Evolutionary conservation across 2,797 vertebrate species (phyloP).

Genomic region (Anguilla marmorata): DNA sequence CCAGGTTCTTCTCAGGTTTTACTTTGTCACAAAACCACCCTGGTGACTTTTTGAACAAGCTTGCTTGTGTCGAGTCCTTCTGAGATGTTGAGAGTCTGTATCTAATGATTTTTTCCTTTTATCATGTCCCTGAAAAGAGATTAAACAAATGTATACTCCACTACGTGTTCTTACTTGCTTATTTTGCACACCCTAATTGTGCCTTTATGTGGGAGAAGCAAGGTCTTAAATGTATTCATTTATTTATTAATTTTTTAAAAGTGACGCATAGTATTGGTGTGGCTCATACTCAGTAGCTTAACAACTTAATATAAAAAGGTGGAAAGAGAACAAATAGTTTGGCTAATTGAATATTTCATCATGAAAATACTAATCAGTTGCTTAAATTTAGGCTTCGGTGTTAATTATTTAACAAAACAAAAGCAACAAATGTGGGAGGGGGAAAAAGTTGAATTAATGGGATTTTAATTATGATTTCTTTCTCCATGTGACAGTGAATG

Average conservation of each 20-base stretch:
- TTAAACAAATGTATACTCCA: slow-evolving; percentile 6
- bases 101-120: slow-evolving; percentile 3
- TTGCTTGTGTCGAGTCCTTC: background rate
- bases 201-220: slow-evolving; percentile 13
- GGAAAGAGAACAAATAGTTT: background rate
- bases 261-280: background rate
- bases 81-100: background rate
- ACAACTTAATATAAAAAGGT: background rate
- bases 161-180: slow-evolving; percentile 33
- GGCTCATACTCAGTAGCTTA: background rate
- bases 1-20: background rate
- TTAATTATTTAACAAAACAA: background rate
- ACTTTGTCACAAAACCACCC: background rate
- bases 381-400: background rate
- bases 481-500: background rate
- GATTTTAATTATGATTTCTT: background rate
- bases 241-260: too few relatives aligned
- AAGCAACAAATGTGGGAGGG: background rate
- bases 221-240: background rate
- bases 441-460: background rate
- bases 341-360: background rate
- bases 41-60: background rate
- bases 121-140: slow-evolving; percentile 11
- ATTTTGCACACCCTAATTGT: slow-evolving; percentile 28
- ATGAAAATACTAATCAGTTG: background rate